Base-by-base conservation (phyloP, 2,888 invertebrate genomes). In the Acronicta alni region DNA sequence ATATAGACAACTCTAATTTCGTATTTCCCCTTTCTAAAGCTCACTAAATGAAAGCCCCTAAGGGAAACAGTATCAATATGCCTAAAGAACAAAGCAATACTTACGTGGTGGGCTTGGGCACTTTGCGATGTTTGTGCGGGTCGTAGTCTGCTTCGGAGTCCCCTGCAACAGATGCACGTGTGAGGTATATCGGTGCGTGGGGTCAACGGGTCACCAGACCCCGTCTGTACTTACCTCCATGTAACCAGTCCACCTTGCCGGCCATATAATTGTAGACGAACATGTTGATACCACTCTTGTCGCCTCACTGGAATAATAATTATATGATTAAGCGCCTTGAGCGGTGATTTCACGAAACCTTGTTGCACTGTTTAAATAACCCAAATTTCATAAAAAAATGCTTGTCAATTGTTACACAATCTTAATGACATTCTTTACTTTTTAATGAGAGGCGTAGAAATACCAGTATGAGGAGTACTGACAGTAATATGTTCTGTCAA, bases 51-150 rank as follows among this genome's bases (percentile, higher is more conserved):
- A 26, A 1, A 9, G 8, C 8, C 8, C 8, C 20, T 26, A 26
- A 26, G n/a, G 3, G 9, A 26, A 3, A 3, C 2, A 26, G 9
- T 3, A 9, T 26, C 15, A 37, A 10, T 16, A 12, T n/a, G n/a
- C n/a, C n/a, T n/a, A 49, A 20, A 39, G 17, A 43, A 15, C 5
- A 10, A 3, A 32, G 18, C 14, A 20, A 15, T 47, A 60, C 96
- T 96, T 89, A 97, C 97, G 97, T 95, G 20, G 97, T 97, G 0
- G 97, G 97, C 85, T 95, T 95, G 46, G 95, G 95, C 14, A 96
- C 93, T 66, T 95, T 95, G 49, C 97, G 94, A 81, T 97, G 95
- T 6, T 94, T 81, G 81, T 96, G 97, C 0, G 97, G 97, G 87
- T 97, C 96, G 78, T 96, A 97, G 4, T 88, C 86, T 6, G 88